Conservation (phyloP, 2,113 vertebrate genomes). For the Anarhynchus alexandrinus region DNA sequence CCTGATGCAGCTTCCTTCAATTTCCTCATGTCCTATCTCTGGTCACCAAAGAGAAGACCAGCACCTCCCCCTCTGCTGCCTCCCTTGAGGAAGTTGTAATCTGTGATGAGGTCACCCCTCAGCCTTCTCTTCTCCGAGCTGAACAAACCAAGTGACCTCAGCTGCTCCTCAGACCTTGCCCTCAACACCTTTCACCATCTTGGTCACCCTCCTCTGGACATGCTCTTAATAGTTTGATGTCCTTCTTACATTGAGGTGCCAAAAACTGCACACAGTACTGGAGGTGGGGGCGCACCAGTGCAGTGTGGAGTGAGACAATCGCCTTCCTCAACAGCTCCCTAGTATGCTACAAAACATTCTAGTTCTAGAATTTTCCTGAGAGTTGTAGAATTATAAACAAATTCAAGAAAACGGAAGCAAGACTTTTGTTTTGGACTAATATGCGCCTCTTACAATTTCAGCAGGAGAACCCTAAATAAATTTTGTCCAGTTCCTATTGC, state of each 20-base stretch:
- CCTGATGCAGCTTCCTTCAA: not conserved
- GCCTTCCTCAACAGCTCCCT: not conserved
- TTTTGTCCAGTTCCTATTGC: not conserved
- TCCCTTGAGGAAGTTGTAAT: not conserved
- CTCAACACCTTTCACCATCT: not conserved
- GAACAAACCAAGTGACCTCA: not conserved
- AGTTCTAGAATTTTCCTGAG: not conserved
- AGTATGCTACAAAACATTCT: not conserved
- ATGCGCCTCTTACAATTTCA: not conserved
- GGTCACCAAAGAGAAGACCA: not conserved
- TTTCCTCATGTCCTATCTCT: accelerated
- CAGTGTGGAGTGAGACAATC: not conserved
- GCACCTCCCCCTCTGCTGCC: not conserved
- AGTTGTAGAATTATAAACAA: not conserved
- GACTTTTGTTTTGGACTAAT: not conserved
- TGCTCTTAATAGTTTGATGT: not conserved
- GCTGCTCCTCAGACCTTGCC: not conserved
- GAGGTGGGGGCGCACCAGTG: not conserved
- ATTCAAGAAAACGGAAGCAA: not conserved
- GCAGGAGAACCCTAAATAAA: not conserved
- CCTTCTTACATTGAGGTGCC: not conserved
- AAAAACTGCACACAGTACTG: not conserved
- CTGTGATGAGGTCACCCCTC: not conserved
- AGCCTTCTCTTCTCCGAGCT: not conserved
- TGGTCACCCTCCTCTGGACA: not conserved